Conservation (phyloP, 2,888 invertebrate species). For the Perithous albicinctus region DNA sequence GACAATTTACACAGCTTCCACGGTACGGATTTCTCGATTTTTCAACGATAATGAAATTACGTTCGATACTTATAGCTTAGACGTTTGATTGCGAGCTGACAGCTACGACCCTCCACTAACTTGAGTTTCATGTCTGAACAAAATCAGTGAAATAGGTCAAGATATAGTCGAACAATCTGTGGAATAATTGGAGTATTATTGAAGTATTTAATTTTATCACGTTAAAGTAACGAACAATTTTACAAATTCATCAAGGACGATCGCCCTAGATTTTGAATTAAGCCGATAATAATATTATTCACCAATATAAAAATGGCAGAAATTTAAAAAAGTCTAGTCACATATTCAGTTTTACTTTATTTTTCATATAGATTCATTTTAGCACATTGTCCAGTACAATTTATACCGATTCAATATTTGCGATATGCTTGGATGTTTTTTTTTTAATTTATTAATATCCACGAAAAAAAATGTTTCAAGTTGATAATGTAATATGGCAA, state of each 20-base stretch:
- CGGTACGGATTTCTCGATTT: constrained; percentile 20
- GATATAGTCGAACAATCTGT: not conserved
- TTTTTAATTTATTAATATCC: not conserved
- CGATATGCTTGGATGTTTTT: not conserved
- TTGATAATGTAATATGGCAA: not conserved
- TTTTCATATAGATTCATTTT: not conserved
- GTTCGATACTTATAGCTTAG: not conserved
- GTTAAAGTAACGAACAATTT: not conserved
- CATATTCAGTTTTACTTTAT: no score
- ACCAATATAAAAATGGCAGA: not conserved
- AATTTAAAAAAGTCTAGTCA: no score
- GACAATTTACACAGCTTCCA: constrained; percentile 29
- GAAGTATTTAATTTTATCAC: not conserved
- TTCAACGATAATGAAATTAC: not conserved
- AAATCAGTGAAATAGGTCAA: constrained; percentile 19
- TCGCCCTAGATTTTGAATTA: not conserved
- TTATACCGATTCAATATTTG: not conserved
- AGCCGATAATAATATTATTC: not conserved
- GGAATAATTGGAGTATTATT: not conserved
- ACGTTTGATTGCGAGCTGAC: not conserved
- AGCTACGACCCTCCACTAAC: not conserved
- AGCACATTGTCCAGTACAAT: not conserved
- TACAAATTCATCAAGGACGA: not conserved
- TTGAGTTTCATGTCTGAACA: not conserved
- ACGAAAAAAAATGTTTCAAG: not conserved